Base-by-base conservation (phyloP, 2,888 invertebrate genomes). In the Synergus umbraculus region DNA sequence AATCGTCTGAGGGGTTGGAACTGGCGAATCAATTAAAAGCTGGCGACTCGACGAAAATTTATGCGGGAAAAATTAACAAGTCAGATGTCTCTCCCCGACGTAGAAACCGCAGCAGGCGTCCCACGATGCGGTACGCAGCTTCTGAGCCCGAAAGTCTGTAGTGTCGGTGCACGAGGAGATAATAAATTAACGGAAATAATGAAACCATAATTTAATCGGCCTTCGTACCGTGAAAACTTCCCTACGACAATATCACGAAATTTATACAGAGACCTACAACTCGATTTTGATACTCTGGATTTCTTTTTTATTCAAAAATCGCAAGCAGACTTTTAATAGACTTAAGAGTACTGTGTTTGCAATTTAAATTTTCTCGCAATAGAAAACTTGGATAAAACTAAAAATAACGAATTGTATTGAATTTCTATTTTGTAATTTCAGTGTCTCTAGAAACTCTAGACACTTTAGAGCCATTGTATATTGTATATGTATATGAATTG, bases 21-120 rank as follows among this genome's bases (percentile, higher is more conserved):
- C 78, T 80, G 79, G 81, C 81, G 81, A 81, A 82, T 84, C 83
- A 84, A 84, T 84, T 84, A 84, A 84, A 84, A 84, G 83, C 82
- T 79, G 78, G 86, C 86, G 84, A 84, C 85, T 80, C 83, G 85
- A 84, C 85, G 83, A 84, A 86, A 91, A 91, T 91, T 91, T 91
- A 90, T 91, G 89, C 90, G 83, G 87, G 86, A 89, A 90, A 90
- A 91, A 91, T 91, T 91, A 91, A 91, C 91, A 91, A 91, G 91
- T 91, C 91, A 90, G 90, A 91, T 91, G 88, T 88, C 86, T 83
- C 82, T 78, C 84, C 77, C 82, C 76, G 65, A 43, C 69, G 64
- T 37, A 12, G 76, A 60, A 44, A 29, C 63, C 73, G 67, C 66
- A 60, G 44, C 54, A 80, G 43, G 76, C 76, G 69, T 65, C 64